Evolutionary conservation across 2,797 vertebrate species (phyloP).

Genomic region (Morelia viridis): DNA sequence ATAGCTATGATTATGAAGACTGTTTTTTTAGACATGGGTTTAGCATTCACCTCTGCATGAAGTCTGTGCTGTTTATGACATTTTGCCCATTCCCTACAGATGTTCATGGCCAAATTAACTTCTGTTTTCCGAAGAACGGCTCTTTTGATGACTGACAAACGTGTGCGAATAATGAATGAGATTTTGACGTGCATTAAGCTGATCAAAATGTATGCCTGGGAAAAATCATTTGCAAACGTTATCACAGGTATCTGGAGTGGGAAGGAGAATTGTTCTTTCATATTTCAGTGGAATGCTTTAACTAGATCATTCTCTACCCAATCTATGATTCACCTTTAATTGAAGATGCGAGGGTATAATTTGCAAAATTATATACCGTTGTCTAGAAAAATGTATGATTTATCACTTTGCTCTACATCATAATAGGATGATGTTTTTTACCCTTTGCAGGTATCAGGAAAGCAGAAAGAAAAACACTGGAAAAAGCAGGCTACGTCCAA

Average conservation of each 20-base stretch:
- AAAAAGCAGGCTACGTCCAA: slow-evolving; percentile 74
- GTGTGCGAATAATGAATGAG: slow-evolving; percentile 81
- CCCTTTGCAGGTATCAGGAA: slow-evolving; percentile 73
- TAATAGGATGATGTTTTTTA: not conserved
- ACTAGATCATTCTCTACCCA: not conserved
- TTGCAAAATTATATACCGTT: slow-evolving; percentile 24
- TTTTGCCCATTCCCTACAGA: slow-evolving; percentile 65
- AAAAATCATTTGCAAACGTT: slow-evolving; percentile 78
- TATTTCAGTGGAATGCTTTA: not conserved
- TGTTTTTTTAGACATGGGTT: not conserved
- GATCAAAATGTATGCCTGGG: slow-evolving; percentile 86
- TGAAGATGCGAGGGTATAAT: not conserved
- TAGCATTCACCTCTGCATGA: not conserved
- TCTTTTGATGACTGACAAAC: slow-evolving; percentile 73
- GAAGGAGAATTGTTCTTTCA: not conserved
- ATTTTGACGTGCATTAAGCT: slow-evolving; percentile 84
- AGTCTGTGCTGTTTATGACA: not conserved
- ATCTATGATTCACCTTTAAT: not conserved
- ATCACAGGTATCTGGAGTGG: slow-evolving; percentile 69
- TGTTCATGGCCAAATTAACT: slow-evolving; percentile 73
- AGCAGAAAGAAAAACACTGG: slow-evolving; percentile 71
- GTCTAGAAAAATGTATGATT: not conserved
- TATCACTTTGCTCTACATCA: not conserved
- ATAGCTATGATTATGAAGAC: not conserved
- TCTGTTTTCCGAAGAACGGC: slow-evolving; percentile 68